Evolutionary conservation across 1,140 invertebrate genomes (phyloP).

Genomic region (Agrilus planipennis): DNA sequence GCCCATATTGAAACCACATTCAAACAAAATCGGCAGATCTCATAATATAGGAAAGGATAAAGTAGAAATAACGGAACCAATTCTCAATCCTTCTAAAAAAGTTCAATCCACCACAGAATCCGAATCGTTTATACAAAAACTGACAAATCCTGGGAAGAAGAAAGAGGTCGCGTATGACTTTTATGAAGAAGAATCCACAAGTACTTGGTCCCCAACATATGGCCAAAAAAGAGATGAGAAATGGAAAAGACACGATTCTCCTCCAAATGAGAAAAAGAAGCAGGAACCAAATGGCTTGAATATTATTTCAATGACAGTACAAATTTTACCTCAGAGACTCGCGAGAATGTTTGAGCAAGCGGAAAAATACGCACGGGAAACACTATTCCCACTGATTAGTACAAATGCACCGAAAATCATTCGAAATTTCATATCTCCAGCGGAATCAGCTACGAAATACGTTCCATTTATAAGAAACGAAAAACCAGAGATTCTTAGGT

Average conservation of each 20-base stretch:
- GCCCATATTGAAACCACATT: slow-evolving; percentile 35
- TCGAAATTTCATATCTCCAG: slow-evolving; percentile 27
- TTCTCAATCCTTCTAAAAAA: slow-evolving; percentile 44
- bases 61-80: slow-evolving; percentile 58
- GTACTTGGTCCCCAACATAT: slow-evolving; percentile 19
- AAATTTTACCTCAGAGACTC: slow-evolving; percentile 62
- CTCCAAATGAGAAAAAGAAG: slow-evolving; percentile 4
- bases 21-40: slow-evolving; percentile 38
- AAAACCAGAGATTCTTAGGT: too few species aligned
- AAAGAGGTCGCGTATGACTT: slow-evolving; percentile 22
- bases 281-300: slow-evolving; percentile 4
- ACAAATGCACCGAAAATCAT: slow-evolving; percentile 57
- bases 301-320: slow-evolving; percentile 50
- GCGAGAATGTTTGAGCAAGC: slow-evolving; percentile 67
- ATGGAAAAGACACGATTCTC: slow-evolving; percentile 25
- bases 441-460: background rate
- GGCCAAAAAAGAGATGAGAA: slow-evolving; percentile 20
- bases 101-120: slow-evolving; percentile 4
- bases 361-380: slow-evolving; percentile 65
- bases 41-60: slow-evolving; percentile 34
- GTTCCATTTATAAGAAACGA: background rate
- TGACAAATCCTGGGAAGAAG: slow-evolving; percentile 11
- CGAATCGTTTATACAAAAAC: background rate
- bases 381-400: slow-evolving; percentile 58
- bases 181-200: slow-evolving; percentile 21